phyloP scores from a whole-genome alignment of 2,113 vertebrate genomes.

The Atlantisia rogersi region DNA sequence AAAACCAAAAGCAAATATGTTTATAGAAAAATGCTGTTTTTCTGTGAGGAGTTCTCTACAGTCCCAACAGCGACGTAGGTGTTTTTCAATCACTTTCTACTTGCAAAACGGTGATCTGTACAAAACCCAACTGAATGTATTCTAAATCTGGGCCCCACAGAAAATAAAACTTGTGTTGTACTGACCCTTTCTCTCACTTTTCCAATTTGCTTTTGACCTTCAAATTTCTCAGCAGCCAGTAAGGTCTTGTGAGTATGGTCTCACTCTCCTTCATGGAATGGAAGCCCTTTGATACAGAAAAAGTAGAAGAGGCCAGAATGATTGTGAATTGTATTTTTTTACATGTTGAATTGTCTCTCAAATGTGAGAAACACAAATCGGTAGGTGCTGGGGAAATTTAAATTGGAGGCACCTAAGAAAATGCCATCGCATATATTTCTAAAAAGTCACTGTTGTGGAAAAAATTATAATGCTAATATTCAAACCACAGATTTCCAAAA shows the following conservation, averaged over 20 bases:
- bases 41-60: neutral
- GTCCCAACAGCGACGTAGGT: neutral
- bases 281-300: slow-evolving; percentile 18
- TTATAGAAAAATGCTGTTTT: slow-evolving; percentile 7
- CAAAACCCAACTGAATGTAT: neutral
- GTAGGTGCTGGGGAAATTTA: slow-evolving; percentile 28
- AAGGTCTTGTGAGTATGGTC: neutral
- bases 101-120: slow-evolving; percentile 28
- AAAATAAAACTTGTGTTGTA: neutral
- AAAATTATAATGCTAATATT: slow-evolving; percentile 36
- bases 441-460: slow-evolving; percentile 30
- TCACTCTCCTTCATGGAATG: slow-evolving; percentile 1
- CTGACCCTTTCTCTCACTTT: neutral
- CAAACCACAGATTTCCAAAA: slow-evolving; percentile 78
- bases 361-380: neutral
- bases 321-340: neutral
- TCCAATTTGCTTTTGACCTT: slow-evolving; percentile 37
- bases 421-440: neutral
- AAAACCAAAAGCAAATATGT: slow-evolving; percentile 24
- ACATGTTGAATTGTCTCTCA: neutral
- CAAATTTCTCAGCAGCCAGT: slow-evolving; percentile 27
- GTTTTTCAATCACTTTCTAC: slow-evolving; percentile 28
- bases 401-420: slow-evolving; percentile 23
- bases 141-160: slow-evolving; percentile 2
- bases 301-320: neutral